Base-by-base conservation (phyloP, 2,797 vertebrate genomes). In the Austrolebias charrua region DNA sequence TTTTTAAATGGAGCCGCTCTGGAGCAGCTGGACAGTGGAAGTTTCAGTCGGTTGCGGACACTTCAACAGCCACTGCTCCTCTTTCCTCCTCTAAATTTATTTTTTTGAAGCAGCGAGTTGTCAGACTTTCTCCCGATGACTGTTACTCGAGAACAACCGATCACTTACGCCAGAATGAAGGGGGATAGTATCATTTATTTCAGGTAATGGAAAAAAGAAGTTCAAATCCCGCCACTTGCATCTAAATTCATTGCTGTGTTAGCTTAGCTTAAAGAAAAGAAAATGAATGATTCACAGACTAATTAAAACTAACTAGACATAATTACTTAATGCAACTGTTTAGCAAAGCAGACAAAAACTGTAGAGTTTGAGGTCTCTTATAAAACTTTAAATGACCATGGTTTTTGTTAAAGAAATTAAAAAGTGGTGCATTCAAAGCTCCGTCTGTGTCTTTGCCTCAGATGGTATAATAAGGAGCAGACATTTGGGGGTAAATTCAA, bases 121-220 rank as follows among this genome's bases (percentile, higher is more conserved):
- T 51, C 35, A 46, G 6, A 33, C 5, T 56, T 54, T 10, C 29
- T 19, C 29, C 49, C 66, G 24, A 88, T 91, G 86, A 88, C 85
- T 0, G 74, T 88, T 65, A 86, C 74, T 53, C 71, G 72, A 10
- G 75, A 85, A 6, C 44, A 58, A 47, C 79, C 78, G 11, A 64
- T 93, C 66, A 91, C 91, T 12, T 88, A 92, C 20, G 67, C 85
- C 43, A 93, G 90, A 81, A 92, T 93, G 90, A 92, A 86, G 51
- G 81, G 81, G 86, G 13, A 63, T 94, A 6, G 65, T 90, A 59
- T 88, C 88, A 0, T 92, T 90, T 84, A 83, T 94, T 57, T 88
- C 92, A 65, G 91, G 93, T 93, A 76, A 38, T 7, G 6, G 13
- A 12, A 4, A 40, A 40, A 40, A 40, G 2, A 40, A 2, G 12